These are phyloP conservation scores for Microplitis manilae DNA, from an alignment of 2,888 invertebrate species.

Conservation along the genomic window DNA sequence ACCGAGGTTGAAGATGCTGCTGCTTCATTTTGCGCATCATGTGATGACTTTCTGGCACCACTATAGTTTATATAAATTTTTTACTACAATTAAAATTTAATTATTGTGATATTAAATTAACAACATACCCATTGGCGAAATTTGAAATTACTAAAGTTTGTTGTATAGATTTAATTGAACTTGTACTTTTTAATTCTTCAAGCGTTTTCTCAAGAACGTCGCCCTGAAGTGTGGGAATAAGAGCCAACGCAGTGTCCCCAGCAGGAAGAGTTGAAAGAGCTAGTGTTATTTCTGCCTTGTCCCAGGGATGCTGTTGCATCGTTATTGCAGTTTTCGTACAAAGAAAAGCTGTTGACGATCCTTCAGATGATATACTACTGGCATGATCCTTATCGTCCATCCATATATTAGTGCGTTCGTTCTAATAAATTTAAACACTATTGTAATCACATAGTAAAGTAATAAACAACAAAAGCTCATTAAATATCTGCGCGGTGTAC, in stretches of 20 bases:
- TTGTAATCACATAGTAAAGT: neutral
- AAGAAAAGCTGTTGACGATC: slow-evolving; percentile 54
- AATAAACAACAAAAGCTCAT: neutral
- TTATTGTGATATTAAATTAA: neutral
- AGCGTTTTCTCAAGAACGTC: slow-evolving; percentile 50
- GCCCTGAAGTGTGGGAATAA: slow-evolving; percentile 57
- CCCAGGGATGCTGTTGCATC: slow-evolving; percentile 62
- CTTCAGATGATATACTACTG: slow-evolving; percentile 63
- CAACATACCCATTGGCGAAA: slow-evolving; percentile 50
- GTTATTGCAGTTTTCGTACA: slow-evolving; percentile 56
- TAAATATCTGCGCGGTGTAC: neutral
- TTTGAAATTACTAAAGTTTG: slow-evolving; percentile 29
- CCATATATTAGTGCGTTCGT: slow-evolving; percentile 59
- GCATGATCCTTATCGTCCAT: slow-evolving; percentile 56
- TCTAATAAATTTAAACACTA: slow-evolving; percentile 33
- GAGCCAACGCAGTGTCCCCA: slow-evolving; percentile 60
- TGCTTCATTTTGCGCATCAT: slow-evolving; percentile 58
- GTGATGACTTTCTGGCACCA: slow-evolving; percentile 55
- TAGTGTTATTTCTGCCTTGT: slow-evolving; percentile 59
- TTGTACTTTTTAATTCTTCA: slow-evolving; percentile 8
- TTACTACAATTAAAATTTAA: neutral
- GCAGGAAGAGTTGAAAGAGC: slow-evolving; percentile 63
- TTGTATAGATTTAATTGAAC: neutral
- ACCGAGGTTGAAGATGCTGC: slow-evolving; percentile 66
- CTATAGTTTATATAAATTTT: slow-evolving; percentile 47